Evolutionary conservation across 2,797 vertebrate genomes (phyloP).

Genomic region (Poeciliopsis gracilis): DNA sequence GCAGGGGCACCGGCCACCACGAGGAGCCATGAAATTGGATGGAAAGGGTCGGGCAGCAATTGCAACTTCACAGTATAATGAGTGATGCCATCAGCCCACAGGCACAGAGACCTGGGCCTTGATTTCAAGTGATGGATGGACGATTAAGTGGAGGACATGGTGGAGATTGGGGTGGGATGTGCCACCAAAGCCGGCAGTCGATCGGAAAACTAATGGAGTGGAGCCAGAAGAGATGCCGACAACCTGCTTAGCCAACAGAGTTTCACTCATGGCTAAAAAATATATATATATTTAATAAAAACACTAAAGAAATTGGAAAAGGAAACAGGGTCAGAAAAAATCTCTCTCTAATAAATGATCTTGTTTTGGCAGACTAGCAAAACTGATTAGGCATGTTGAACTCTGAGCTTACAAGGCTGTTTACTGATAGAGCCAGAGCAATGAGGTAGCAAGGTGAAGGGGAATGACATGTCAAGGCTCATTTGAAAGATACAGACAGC

Average conservation of each 20-base stretch:
- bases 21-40: slow-evolving; percentile 60
- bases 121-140: slow-evolving; percentile 65
- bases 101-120: slow-evolving; percentile 48
- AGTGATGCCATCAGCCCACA: slow-evolving; percentile 64
- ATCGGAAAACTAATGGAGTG: slow-evolving; percentile 60
- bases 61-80: slow-evolving; percentile 76
- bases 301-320: neutral
- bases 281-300: neutral
- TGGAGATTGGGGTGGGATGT: slow-evolving; percentile 25
- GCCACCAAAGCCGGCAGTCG: slow-evolving; percentile 33
- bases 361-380: slow-evolving; percentile 15
- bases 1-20: slow-evolving; percentile 35
- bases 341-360: neutral
- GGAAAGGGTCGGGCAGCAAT: slow-evolving; percentile 55
- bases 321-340: slow-evolving; percentile 1
- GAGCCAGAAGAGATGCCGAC: slow-evolving; percentile 59
- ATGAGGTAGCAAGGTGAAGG: slow-evolving; percentile 55
- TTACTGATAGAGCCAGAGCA: slow-evolving; percentile 55
- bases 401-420: slow-evolving; percentile 49
- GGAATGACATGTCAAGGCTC: slow-evolving; percentile 72
- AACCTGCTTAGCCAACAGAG: slow-evolving; percentile 45
- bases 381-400: slow-evolving; percentile 31
- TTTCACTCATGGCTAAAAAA: slow-evolving; percentile 12
- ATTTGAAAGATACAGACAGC: slow-evolving; percentile 57
- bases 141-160: slow-evolving; percentile 42